Conservation (phyloP, 2,113 vertebrate genomes). For the Sinocyclocheilus maitianheensis region DNA sequence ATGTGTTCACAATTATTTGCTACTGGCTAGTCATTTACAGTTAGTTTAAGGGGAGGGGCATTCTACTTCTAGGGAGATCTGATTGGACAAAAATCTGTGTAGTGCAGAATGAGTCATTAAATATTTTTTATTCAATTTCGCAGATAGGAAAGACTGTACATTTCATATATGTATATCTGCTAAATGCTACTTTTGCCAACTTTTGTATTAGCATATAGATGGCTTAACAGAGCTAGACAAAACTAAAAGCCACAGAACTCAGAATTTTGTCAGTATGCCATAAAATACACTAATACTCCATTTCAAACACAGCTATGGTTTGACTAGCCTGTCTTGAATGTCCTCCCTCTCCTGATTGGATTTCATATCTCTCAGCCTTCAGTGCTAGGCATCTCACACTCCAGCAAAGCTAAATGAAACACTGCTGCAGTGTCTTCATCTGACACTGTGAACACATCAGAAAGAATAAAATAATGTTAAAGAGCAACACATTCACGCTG, state of each 20-base stretch:
- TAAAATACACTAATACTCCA: background rate
- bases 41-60: background rate
- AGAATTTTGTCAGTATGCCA: background rate
- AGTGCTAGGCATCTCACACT: background rate
- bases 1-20: background rate
- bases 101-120: background rate
- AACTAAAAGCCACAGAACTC: conserved; percentile 14
- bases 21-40: background rate
- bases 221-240: background rate
- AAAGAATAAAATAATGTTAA: conserved; percentile 20
- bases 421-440: background rate
- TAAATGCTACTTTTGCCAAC: too few relatives aligned
- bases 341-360: background rate
- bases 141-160: too few relatives aligned
- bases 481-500: background rate
- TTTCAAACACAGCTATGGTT: background rate
- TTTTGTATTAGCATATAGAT: background rate
- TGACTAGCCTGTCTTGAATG: conserved; percentile 5
- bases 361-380: conserved; percentile 13
- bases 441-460: background rate
- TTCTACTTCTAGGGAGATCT: background rate
- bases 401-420: conserved; percentile 7
- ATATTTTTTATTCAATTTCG: too few relatives aligned
- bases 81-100: background rate
- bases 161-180: too few relatives aligned